Evolutionary conservation across 30 jellyfish, hydroid and myxozoan genomes (phyloP).

Genomic region (Catostylus mosaicus): DNA sequence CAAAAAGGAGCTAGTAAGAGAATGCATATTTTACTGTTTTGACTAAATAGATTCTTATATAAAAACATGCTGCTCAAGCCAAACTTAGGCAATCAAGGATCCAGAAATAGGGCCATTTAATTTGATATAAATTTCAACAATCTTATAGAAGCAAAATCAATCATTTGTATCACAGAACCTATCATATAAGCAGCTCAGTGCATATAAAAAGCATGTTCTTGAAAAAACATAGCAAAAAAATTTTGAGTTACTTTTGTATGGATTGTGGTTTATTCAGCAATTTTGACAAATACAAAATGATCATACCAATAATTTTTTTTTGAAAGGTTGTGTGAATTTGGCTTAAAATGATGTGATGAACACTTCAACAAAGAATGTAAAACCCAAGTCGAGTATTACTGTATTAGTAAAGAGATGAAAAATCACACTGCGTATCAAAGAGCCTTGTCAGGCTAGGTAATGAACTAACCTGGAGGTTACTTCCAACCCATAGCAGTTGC

Average conservation of each 20-base stretch:
- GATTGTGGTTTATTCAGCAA: background rate
- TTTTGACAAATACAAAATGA: background rate
- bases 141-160: too few relatives aligned
- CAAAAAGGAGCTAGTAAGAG: too few relatives aligned
- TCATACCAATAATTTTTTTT: background rate
- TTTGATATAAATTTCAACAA: too few relatives aligned
- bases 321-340: background rate
- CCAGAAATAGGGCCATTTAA: too few relatives aligned
- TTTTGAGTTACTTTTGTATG: too few relatives aligned
- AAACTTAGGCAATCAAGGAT: background rate
- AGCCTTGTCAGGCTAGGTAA: background rate
- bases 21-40: too few relatives aligned
- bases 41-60: background rate
- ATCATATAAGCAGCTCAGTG: background rate
- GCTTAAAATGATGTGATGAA: background rate
- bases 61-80: background rate
- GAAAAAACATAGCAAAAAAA: background rate
- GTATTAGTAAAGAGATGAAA: background rate
- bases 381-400: background rate
- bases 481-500: constrained; percentile 87
- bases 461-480: constrained; percentile 59
- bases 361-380: background rate
- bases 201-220: too few relatives aligned
- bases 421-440: background rate
- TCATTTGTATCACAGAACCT: background rate